phyloP scores from a whole-genome alignment of 2,888 invertebrate genomes.

The Ommatoiulus sabulosus region DNA sequence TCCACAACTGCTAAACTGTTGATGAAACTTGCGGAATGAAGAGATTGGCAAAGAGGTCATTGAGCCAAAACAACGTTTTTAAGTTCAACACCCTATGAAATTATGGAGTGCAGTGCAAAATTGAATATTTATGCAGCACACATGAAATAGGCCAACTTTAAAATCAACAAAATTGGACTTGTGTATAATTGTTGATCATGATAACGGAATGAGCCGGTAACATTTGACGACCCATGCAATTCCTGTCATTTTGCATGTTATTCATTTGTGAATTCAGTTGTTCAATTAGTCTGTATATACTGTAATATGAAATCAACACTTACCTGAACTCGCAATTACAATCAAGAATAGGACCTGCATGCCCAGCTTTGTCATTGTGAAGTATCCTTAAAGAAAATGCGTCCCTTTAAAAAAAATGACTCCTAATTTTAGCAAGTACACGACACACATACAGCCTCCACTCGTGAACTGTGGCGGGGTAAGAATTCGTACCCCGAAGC shows the following conservation, averaged over 20 bases:
- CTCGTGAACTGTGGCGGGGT: background rate
- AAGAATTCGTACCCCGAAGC: constrained; percentile 1
- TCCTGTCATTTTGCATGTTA: background rate
- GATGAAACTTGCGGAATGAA: background rate
- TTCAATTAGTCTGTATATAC: background rate
- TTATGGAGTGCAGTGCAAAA: background rate
- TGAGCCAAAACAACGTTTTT: background rate
- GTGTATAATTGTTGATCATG: background rate
- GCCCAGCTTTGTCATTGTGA: constrained; percentile 12
- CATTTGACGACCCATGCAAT: background rate
- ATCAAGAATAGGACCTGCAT: background rate
- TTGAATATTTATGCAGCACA: background rate
- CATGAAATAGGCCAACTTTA: background rate
- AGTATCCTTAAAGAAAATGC: background rate
- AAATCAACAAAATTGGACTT: background rate
- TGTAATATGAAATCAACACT: background rate
- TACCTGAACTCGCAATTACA: background rate
- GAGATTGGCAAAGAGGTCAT: background rate
- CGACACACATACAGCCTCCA: background rate
- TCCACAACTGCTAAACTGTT: background rate
- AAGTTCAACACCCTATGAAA: background rate
- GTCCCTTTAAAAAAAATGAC: background rate
- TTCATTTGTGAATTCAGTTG: background rate
- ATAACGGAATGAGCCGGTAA: background rate
- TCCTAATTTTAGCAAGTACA: background rate